Base-by-base conservation (phyloP, 2,797 vertebrate species). In the Mormyrus proboscirostris region DNA sequence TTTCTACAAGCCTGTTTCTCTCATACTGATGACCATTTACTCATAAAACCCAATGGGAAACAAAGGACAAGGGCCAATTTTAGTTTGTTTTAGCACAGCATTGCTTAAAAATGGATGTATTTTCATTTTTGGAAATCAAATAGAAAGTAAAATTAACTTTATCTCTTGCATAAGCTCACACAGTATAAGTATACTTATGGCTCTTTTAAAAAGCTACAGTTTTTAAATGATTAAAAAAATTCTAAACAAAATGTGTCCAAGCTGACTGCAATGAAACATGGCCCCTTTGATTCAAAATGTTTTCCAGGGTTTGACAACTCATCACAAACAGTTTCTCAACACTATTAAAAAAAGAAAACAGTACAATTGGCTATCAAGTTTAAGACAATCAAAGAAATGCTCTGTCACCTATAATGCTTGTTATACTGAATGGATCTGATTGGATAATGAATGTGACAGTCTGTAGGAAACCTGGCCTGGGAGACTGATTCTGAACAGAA, bases 101-200 rank as follows among this genome's bases (percentile, higher is more conserved):
- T 25, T 85, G 49, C 49, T 16, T 76, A 8, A 8, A 79, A 79
- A 44, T 41, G 7, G 38, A 16, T 79, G 83, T 25, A 50, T 53
- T 85, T 53, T 50, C 51, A 49, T 29, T 53, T 85, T 85, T 85
- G n/a, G n/a, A 85, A 85, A 53, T 85, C 2, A 85, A 85, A 85
- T 85, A 29, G 33, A 76, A 76, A 76, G 73, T 79, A 44, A 79
- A 79, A 79, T 22, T 51, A 53, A 14, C 5, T 85, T 85, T 29
- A 53, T 1, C 8, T 19, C 22, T 25, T 85, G 10, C 22, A 49
- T 19, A 76, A 38, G 14, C 73, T 79, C 14, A 41, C 33, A 1
- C 12, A 69, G 38, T 76, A 16, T 41, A 19, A 44, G 33, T n/a
- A 41, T 79, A 41, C 2, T 19, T 38, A 69, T 29, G 25, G 25